Base-by-base conservation (phyloP, 2,888 invertebrate genomes). In the Esperia sulphurella region DNA sequence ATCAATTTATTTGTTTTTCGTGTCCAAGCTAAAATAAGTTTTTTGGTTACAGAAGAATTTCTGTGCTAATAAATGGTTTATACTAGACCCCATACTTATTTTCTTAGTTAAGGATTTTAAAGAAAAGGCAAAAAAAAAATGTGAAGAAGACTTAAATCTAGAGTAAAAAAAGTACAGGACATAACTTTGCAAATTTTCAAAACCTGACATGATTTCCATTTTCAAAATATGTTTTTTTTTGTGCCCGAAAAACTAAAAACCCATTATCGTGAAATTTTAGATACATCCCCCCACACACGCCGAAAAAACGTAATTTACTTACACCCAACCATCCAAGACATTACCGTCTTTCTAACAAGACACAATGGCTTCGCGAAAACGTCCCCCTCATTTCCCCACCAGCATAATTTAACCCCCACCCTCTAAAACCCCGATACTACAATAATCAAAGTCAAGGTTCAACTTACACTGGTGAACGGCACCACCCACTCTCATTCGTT, bases 291-390 rank as follows among this genome's bases (percentile, higher is more conserved):
- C 39, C 2, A 50, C 65, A 64, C 65, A 71, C 69, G 58, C 58
- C 54, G 65, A 73, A 77, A 77, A 82, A 85, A 79, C 79, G 81
- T 84, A 87, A 87, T 87, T 87, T 86, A 84, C 83, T 85, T 81
- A 84, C 75, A 84, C 78, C 75, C 75, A 75, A 67, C 78, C 79
- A 79, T 78, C 80, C 79, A 84, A 84, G 88, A 86, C 86, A 87
- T 87, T 84, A 81, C 75, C 69, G 67, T 61, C 69, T 70, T 64
- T 73, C 79, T 87, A 87, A 87, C 86, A 88, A 89, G 88, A 86
- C 80, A 85, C 88, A 86, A 87, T 83, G 81, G 84, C 75, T 78
- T 78, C 67, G 75, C 75, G 70, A 79, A 80, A 77, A 58, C 71
- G 63, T 70, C 65, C 79, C 87, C 85, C 78, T 71, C 63, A 70